phyloP scores from a whole-genome alignment of 2,888 invertebrate genomes.

The Amphipyra tragopoginis region DNA sequence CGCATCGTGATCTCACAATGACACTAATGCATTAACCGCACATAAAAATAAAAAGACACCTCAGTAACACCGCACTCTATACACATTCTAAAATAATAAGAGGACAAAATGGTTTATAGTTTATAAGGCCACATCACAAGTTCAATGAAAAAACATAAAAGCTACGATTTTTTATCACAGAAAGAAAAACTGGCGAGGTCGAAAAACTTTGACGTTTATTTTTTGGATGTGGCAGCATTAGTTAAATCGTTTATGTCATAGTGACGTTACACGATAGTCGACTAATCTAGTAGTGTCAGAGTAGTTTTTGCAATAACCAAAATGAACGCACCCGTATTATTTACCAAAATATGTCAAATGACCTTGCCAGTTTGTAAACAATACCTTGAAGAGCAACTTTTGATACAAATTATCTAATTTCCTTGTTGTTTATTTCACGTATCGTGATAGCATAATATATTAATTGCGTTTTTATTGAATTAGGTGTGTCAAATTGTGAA shows the following conservation, averaged over 20 bases:
- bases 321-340: slow-evolving; percentile 65
- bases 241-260: slow-evolving; percentile 43
- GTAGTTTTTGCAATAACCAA: slow-evolving; percentile 39
- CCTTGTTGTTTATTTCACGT: slow-evolving; percentile 87
- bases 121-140: slow-evolving; percentile 82
- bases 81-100: slow-evolving; percentile 83
- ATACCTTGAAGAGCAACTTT: slow-evolving; percentile 87
- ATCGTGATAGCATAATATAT: slow-evolving; percentile 55
- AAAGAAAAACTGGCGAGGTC: slow-evolving; percentile 73
- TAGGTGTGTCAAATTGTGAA: slow-evolving; percentile 52
- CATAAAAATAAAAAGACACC: slow-evolving; percentile 76
- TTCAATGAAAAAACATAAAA: slow-evolving; percentile 77
- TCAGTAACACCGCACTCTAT: slow-evolving; percentile 76
- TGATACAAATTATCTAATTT: slow-evolving; percentile 83
- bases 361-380: slow-evolving; percentile 95
- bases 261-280: slow-evolving; percentile 53
- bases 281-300: slow-evolving; percentile 44
- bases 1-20: slow-evolving; percentile 87
- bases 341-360: slow-evolving; percentile 89
- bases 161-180: slow-evolving; percentile 81
- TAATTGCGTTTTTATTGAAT: slow-evolving; percentile 47
- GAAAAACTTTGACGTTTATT: slow-evolving; percentile 70
- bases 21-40: slow-evolving; percentile 81
- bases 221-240: slow-evolving; percentile 55
- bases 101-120: slow-evolving; percentile 68